phyloP scores from a whole-genome alignment of 2,888 invertebrate species.

The Hetaerina titia region DNA sequence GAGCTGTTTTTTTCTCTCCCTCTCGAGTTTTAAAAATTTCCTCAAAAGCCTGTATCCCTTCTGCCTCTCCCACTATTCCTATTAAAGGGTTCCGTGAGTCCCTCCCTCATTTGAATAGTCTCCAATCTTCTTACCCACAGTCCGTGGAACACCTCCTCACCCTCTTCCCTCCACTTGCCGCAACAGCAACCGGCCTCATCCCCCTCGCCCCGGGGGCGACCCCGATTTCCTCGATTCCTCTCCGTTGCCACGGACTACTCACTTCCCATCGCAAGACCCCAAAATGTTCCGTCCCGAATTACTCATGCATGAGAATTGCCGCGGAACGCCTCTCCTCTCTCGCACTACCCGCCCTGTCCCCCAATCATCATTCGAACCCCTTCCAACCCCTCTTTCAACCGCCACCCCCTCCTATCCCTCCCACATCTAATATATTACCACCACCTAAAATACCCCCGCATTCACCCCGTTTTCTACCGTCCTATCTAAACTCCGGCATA shows the following conservation, averaged over 20 bases:
- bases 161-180: background rate
- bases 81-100: background rate
- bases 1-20: no score
- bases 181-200: background rate
- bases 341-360: background rate
- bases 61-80: no score
- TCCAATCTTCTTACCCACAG: background rate
- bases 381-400: background rate
- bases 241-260: background rate
- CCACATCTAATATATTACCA: no score
- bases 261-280: background rate
- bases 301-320: slow-evolving; percentile 21
- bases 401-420: background rate
- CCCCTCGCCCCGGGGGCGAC: background rate
- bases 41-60: no score
- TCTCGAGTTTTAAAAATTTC: no score
- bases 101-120: background rate
- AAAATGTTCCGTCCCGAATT: background rate
- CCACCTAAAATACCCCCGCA: no score
- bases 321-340: background rate
- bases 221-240: background rate
- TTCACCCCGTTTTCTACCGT: no score
- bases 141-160: background rate
- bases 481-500: no score
- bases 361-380: background rate